Conservation (phyloP, 1,140 invertebrate species). For the Tribolium castaneum region DNA sequence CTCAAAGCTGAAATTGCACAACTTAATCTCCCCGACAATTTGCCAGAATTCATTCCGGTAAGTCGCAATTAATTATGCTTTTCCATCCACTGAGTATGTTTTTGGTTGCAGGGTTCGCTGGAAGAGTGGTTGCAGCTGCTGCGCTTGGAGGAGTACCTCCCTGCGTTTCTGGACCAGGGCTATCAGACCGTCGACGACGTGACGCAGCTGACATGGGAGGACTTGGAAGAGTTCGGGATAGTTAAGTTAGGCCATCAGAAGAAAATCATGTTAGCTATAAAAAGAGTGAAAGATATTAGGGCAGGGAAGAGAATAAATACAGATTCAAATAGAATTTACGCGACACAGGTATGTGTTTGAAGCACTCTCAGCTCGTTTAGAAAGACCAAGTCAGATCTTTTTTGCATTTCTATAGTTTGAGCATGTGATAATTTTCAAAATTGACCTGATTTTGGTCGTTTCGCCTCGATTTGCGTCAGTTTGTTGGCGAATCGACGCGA, state of each 20-base stretch:
- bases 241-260: slow-evolving; percentile 96
- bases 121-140: slow-evolving; percentile 94
- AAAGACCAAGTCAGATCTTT: slow-evolving; percentile 8
- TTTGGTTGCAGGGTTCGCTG: slow-evolving; percentile 77
- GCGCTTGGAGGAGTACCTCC: slow-evolving; percentile 91
- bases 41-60: slow-evolving; percentile 93
- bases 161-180: slow-evolving; percentile 89
- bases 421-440: slow-evolving; percentile 47
- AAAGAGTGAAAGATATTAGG: slow-evolving; percentile 94
- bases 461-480: slow-evolving; percentile 43
- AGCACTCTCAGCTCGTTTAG: slow-evolving; percentile 35
- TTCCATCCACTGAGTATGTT: background rate
- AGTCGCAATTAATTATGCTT: slow-evolving; percentile 59
- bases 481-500: background rate
- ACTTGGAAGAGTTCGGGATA: slow-evolving; percentile 98
- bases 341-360: slow-evolving; percentile 62
- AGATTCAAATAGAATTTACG: slow-evolving; percentile 67
- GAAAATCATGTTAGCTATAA: slow-evolving; percentile 96
- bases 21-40: slow-evolving; percentile 92
- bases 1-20: slow-evolving; percentile 97
- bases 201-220: slow-evolving; percentile 97
- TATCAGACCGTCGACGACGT: slow-evolving; percentile 94
- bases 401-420: slow-evolving; percentile 51
- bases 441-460: slow-evolving; percentile 45
- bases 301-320: slow-evolving; percentile 84